Percentiles rank a stretch among this genome's conserved stretches.
These are phyloP conservation scores for Lasioglossum marginatum DNA, from an alignment of 2,888 invertebrate genomes.

Conservation along the genomic window DNA sequence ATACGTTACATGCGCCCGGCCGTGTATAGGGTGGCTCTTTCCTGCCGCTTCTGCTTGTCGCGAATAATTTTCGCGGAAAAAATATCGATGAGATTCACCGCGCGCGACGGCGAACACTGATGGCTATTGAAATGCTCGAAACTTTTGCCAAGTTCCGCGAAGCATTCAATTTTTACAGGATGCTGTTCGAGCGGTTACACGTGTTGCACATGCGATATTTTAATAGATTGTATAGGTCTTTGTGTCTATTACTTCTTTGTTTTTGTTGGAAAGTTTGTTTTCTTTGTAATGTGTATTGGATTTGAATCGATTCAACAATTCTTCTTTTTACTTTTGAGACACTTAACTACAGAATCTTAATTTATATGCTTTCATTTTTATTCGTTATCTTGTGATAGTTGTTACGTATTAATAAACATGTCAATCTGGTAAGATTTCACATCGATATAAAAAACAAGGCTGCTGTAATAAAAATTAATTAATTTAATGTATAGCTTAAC, in stretches of 20 bases:
- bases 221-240: not conserved
- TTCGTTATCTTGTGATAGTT: not conserved
- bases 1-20: constrained; percentile 46
- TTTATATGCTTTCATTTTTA: not conserved
- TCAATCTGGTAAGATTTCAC: not conserved
- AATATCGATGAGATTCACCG: not conserved
- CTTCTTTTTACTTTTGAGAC: not conserved
- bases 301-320: not conserved
- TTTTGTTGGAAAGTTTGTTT: not conserved
- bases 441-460: not conserved
- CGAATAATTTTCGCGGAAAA: not conserved
- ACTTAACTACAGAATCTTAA: not conserved
- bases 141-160: not conserved
- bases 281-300: not conserved
- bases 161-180: not conserved
- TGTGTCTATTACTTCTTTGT: rapidly evolving
- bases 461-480: not conserved
- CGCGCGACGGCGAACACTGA: not conserved
- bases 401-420: too few species aligned
- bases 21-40: constrained; percentile 41
- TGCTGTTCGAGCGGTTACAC: not conserved
- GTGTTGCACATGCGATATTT: not conserved
- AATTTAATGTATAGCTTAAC: too few species aligned
- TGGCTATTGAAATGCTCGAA: not conserved
- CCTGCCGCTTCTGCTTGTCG: constrained; percentile 15